Conservation (phyloP, 53 echinoderm and acorn worm genomes). For the Crossaster papposus region DNA sequence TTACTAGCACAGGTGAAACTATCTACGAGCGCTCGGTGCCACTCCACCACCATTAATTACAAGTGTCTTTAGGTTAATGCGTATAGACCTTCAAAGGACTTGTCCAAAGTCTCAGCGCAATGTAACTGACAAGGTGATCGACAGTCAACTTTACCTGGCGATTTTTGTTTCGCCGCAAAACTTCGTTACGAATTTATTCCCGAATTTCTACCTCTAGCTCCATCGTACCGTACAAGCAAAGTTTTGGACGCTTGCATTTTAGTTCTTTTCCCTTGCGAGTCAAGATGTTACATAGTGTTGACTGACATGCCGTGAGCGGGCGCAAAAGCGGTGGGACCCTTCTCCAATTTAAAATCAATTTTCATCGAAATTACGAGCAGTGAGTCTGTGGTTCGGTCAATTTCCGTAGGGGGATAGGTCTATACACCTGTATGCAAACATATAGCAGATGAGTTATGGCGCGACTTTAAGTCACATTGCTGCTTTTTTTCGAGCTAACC, state of each 20-base stretch:
- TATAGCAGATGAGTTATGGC: neutral
- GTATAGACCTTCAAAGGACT: neutral
- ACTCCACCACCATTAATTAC: neutral
- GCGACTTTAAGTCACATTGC: neutral
- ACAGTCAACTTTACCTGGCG: neutral
- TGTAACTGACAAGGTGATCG: conserved; percentile 37
- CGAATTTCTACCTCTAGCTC: neutral
- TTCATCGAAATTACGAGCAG: neutral
- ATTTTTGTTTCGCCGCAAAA: conserved; percentile 2
- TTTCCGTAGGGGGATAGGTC: neutral
- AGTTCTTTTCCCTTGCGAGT: neutral
- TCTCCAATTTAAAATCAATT: conserved; percentile 54
- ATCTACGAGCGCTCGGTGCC: neutral
- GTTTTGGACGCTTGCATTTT: neutral
- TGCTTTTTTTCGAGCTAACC: too few species aligned
- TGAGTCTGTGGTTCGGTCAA: conserved; percentile 7
- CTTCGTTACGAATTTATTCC: conserved; percentile 1
- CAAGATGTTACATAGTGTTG: conserved; percentile 40
- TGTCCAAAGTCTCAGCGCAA: neutral
- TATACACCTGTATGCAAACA: neutral
- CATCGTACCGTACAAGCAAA: conserved; percentile 5
- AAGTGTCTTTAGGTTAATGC: neutral
- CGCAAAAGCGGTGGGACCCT: neutral
- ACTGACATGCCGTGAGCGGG: neutral
- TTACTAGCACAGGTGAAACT: neutral